phyloP scores from a whole-genome alignment of 2,113 vertebrate genomes.

The Zosterops hypoxanthus region DNA sequence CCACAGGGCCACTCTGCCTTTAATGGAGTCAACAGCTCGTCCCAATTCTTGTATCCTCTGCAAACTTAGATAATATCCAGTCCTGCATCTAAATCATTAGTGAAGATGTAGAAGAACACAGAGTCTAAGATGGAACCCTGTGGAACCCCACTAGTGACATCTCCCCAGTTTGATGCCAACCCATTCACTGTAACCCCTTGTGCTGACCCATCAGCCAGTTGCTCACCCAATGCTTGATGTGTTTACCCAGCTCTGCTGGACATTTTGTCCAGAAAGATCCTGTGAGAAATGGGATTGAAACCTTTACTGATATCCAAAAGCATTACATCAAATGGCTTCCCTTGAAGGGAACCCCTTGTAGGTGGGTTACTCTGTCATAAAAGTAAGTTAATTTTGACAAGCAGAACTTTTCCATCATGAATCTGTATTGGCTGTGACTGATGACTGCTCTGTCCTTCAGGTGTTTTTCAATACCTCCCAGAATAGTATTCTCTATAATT shows the following conservation, averaged over 20 bases:
- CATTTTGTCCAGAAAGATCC: neutral
- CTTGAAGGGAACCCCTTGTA: neutral
- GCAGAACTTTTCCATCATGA: neutral
- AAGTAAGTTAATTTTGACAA: neutral
- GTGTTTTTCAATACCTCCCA: neutral
- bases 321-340: neutral
- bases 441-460: neutral
- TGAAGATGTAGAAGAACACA: neutral
- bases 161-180: neutral
- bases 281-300: neutral
- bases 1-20: neutral
- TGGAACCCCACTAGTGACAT: too few relatives aligned
- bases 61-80: neutral
- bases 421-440: neutral
- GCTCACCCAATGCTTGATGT: fast-evolving
- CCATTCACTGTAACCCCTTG: neutral
- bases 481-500: neutral
- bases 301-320: neutral
- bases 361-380: neutral
- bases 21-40: neutral
- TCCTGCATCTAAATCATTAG: neutral
- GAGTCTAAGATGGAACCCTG: neutral
- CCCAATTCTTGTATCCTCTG: neutral
- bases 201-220: neutral
- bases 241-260: neutral